Evolutionary conservation across 2,888 invertebrate species (phyloP).

Genomic region (Cataglyphis cursor): DNA sequence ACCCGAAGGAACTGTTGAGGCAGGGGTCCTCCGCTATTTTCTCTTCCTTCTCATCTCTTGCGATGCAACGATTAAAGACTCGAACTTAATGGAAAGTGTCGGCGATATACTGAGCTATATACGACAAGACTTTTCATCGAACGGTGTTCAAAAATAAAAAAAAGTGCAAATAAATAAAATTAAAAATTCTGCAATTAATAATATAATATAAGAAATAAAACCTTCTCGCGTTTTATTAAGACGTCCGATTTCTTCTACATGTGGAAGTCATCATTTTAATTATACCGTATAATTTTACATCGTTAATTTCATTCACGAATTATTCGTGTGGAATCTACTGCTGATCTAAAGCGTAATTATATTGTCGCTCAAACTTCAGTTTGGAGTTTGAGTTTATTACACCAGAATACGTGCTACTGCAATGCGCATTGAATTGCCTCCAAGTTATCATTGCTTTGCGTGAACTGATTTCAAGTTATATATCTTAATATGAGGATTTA

Average conservation of each 20-base stretch:
- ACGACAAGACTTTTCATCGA: constrained; percentile 46
- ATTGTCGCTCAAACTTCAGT: constrained; percentile 42
- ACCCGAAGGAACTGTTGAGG: constrained; percentile 37
- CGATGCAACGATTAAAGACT: constrained; percentile 54
- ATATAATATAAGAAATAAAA: background rate
- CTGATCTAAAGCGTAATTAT: constrained; percentile 42
- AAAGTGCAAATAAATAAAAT: background rate
- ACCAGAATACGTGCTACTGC: constrained; percentile 25
- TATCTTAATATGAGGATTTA: constrained; percentile 3
- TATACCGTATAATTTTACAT: constrained; percentile 15
- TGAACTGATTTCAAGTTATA: constrained; percentile 24
- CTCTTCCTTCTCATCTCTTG: background rate
- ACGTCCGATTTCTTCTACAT: background rate
- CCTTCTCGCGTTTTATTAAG: background rate
- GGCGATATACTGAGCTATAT: constrained; percentile 22
- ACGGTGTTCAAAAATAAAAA: background rate
- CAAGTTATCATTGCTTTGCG: constrained; percentile 37
- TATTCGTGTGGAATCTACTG: constrained; percentile 25
- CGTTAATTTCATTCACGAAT: constrained; percentile 16
- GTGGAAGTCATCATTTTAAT: background rate
- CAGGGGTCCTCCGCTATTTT: constrained; percentile 3
- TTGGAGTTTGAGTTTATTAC: constrained; percentile 32
- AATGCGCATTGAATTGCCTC: constrained; percentile 23
- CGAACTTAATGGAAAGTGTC: constrained; percentile 54
- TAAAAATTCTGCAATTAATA: background rate